Conservation (phyloP, 2,797 vertebrate genomes). For the Myripristis jacobus region DNA sequence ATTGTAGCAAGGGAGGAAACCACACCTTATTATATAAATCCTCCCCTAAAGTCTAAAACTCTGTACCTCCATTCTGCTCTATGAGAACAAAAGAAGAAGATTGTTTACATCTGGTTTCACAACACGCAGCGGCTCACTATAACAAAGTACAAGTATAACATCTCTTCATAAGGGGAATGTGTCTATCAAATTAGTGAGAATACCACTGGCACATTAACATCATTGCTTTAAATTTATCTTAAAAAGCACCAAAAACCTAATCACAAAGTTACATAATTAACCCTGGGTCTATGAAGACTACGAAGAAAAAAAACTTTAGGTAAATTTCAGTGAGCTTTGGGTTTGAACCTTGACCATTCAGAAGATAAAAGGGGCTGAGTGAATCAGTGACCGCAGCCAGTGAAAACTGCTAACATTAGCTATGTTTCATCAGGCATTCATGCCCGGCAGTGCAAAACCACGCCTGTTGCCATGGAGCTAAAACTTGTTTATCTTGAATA, state of each 20-base stretch:
- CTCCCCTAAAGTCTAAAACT: neutral
- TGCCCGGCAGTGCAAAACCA: slow-evolving; percentile 38
- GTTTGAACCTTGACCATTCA: slow-evolving; percentile 29
- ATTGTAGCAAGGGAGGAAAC: slow-evolving; percentile 15
- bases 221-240: neutral
- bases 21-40: slow-evolving; percentile 29
- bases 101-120: slow-evolving; percentile 5
- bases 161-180: neutral
- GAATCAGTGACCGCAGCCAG: slow-evolving; percentile 41
- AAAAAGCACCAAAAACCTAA: too few species aligned
- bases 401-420: slow-evolving; percentile 10
- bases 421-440: slow-evolving; percentile 10
- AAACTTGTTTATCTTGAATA: slow-evolving; percentile 70
- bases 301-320: too few species aligned
- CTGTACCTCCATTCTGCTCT: neutral
- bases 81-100: neutral
- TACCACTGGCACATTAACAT: neutral
- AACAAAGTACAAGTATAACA: neutral
- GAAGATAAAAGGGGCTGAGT: slow-evolving; percentile 13
- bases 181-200: neutral
- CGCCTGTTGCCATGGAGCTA: slow-evolving; percentile 59
- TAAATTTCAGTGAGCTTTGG: slow-evolving; percentile 1
- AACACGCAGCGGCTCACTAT: neutral
- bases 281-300: neutral
- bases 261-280: slow-evolving; percentile 3